These are phyloP conservation scores for Pseudomyrmex sp. DNA, from an alignment of 1,140 invertebrate genomes.

Conservation along the genomic window DNA sequence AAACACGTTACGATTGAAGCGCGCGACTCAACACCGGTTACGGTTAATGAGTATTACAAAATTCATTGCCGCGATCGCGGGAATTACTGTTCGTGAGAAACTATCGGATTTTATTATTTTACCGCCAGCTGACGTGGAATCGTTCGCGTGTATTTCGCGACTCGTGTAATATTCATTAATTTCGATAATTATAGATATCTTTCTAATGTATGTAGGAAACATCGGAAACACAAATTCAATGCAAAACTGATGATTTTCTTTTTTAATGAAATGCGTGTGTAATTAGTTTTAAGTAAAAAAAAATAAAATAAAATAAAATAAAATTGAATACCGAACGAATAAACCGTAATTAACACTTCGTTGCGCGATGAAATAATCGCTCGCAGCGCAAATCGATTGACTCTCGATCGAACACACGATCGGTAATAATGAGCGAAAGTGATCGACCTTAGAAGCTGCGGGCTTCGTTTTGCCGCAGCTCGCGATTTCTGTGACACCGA, in stretches of 20 bases:
- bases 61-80: conserved; percentile 33
- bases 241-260: too few relatives aligned
- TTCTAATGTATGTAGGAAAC: background rate
- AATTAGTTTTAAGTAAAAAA: too few relatives aligned
- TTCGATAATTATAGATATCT: background rate
- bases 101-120: background rate
- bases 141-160: background rate
- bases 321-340: too few relatives aligned
- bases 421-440: conserved; percentile 76
- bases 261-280: too few relatives aligned
- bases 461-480: conserved; percentile 62
- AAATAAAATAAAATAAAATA: too few relatives aligned
- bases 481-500: conserved; percentile 61
- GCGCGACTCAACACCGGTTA: conserved; percentile 24
- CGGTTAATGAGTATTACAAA: conserved; percentile 41
- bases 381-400: conserved; percentile 20
- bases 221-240: background rate
- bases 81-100: conserved; percentile 8
- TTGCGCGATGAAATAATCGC: conserved; percentile 1
- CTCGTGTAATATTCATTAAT: too few relatives aligned
- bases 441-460: conserved; percentile 73
- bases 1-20: conserved; percentile 42
- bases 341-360: too few relatives aligned
- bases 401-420: conserved; percentile 56
- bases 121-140: background rate